Evolutionary conservation across 2,113 vertebrate genomes (phyloP), one percentile per base, ranked within the genome.

Genomic region (Corythaixoides concolor): DNA sequence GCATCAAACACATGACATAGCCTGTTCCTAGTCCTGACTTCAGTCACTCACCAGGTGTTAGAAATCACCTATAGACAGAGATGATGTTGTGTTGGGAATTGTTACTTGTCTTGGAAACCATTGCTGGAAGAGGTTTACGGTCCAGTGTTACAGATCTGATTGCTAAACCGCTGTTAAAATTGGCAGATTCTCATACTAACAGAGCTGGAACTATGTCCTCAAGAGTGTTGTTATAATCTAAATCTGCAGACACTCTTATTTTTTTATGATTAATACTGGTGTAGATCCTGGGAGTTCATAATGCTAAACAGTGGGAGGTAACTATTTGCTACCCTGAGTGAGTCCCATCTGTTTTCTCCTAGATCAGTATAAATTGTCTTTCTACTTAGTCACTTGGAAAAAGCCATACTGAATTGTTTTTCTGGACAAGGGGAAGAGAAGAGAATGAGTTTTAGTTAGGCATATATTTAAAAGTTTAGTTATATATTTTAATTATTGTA

Each of bases 311-410:
- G 59, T 83, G 59, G 83, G 75, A 90, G 39, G 63, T 72, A 83
- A 22, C 72, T 58, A n/a, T 91, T 82, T 88, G 56, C 73, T 77
- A 32, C 35, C 58, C 66, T 67, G n/a, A 91, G 55, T 28, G 35
- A 81, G 58, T 75, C 45, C 81, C 58, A 47, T 88, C 88, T 95
- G 47, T 76, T 96, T 94, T 88, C 68, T 76, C 86, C 68, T 82
- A 78, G 73, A 47, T 80, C 33, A 75, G 33, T 68, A 19, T 78
- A 86, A 92, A 75, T 53, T 68, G 21, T 60, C 32, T 82, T 94
- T 89, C 55, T 87, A 50, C 28, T 74, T 67, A 32, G 35, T 86
- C 56, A 26, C 35, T 60, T 90, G 53, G 80, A 68, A 94, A 90
- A 77, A 88, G 15, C 6, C 20, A 8, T 50, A 11, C 13, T 30